Percentiles rank a stretch among this genome's conserved stretches.
Conservation (phyloP, 2,797 vertebrate species). For the Salarias fasciatus region DNA sequence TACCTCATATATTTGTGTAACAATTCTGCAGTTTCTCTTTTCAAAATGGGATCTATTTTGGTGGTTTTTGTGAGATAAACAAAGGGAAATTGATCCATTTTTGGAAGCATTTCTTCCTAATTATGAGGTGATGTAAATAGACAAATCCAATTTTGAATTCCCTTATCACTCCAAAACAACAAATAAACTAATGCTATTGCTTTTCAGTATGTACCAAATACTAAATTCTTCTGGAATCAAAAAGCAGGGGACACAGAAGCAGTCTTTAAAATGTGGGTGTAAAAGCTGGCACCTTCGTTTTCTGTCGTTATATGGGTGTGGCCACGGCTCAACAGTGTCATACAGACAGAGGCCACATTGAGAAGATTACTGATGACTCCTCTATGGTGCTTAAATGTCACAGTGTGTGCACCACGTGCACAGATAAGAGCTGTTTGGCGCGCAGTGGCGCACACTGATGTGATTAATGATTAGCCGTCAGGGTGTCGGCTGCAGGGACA, state of each 20-base stretch:
- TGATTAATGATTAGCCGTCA: constrained; percentile 72
- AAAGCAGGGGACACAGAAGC: not conserved
- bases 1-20: constrained; percentile 12
- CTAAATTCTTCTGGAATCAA: not conserved
- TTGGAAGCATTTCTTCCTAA: no score
- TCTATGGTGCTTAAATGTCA: constrained; percentile 69
- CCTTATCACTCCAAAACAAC: not conserved
- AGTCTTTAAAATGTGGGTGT: not conserved
- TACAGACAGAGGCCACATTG: constrained; percentile 24
- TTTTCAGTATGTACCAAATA: not conserved
- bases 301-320: constrained; percentile 29
- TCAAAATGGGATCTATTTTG: no score
- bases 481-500: constrained; percentile 9
- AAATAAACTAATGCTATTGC: not conserved
- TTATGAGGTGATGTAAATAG: no score
- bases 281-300: not conserved
- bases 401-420: constrained; percentile 37
- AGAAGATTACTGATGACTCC: constrained; percentile 25
- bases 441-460: constrained; percentile 58
- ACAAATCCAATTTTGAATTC: not conserved
- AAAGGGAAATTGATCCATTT: no score
- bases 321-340: constrained; percentile 23
- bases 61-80: no score
- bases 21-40: no score
- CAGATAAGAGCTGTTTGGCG: constrained; percentile 35